These are phyloP conservation scores for Lycocerus yunnanus DNA, from an alignment of 2,888 invertebrate species.

Conservation along the genomic window DNA sequence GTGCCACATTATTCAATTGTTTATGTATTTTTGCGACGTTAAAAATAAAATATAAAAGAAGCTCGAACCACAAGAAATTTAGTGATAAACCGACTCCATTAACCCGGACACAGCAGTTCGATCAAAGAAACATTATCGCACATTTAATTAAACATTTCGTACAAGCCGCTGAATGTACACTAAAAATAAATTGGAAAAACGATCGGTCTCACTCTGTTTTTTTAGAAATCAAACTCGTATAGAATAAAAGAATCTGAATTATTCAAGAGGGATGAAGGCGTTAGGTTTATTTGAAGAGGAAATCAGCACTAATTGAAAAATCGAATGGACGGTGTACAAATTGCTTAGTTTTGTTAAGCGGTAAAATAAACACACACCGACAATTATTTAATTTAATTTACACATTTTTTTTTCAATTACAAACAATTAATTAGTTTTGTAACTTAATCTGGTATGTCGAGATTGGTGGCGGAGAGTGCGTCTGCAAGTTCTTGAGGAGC, in stretches of 20 bases:
- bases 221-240: conserved; percentile 16
- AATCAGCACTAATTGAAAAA: conserved; percentile 15
- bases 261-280: conserved; percentile 8
- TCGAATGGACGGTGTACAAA: neutral
- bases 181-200: conserved; percentile 25
- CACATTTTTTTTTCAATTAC: neutral
- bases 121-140: conserved; percentile 36
- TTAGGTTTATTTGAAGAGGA: conserved; percentile 20
- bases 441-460: conserved; percentile 16
- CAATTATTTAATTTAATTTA: neutral
- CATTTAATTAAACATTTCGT: conserved; percentile 32
- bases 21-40: neutral
- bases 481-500: conserved; percentile 41
- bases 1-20: neutral
- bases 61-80: neutral
- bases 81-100: conserved; percentile 13
- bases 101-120: conserved; percentile 31
- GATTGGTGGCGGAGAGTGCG: conserved; percentile 16
- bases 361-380: neutral
- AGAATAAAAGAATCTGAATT: conserved; percentile 17
- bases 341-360: neutral
- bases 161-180: conserved; percentile 17
- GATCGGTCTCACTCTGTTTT: conserved; percentile 9
- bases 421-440: neutral
- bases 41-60: neutral